phyloP scores from a whole-genome alignment of 2,113 vertebrate species.

The Xiphophorus couchianus region DNA sequence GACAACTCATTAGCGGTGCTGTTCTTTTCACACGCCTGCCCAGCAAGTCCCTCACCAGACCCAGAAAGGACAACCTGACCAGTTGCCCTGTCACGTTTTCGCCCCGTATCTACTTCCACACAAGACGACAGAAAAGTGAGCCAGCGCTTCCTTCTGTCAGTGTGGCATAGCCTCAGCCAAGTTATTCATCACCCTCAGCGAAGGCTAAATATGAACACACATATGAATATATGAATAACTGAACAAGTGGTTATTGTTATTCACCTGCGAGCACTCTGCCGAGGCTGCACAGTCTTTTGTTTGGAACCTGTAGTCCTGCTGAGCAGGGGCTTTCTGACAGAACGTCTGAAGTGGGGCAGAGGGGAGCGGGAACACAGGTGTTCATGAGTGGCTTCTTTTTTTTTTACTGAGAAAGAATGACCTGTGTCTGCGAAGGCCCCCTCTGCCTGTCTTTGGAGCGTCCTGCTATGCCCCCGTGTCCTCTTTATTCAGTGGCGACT shows the following conservation, averaged over 20 bases:
- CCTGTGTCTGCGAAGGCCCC: constrained; percentile 73
- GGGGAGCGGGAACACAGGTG: constrained; percentile 76
- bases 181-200: constrained; percentile 75
- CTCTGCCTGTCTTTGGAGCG: constrained; percentile 68
- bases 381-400: constrained; percentile 61
- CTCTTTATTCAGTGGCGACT: constrained; percentile 66
- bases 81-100: constrained; percentile 54
- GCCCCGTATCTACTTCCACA: constrained; percentile 42
- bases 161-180: constrained; percentile 50
- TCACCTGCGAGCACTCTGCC: constrained; percentile 72
- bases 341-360: constrained; percentile 72
- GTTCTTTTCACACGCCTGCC: constrained; percentile 48
- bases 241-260: constrained; percentile 75
- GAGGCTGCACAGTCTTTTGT: constrained; percentile 72
- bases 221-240: constrained; percentile 83
- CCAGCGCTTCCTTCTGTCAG: constrained; percentile 56
- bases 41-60: constrained; percentile 26
- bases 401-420: constrained; percentile 66
- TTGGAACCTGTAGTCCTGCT: constrained; percentile 72
- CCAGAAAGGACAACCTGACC: constrained; percentile 57
- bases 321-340: constrained; percentile 77
- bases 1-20: constrained; percentile 42
- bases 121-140: constrained; percentile 45
- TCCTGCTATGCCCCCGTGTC: constrained; percentile 68
- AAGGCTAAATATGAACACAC: constrained; percentile 79